phyloP scores from a whole-genome alignment of 2,797 vertebrate genomes.

The Tokudaia tokunoshimensis region DNA sequence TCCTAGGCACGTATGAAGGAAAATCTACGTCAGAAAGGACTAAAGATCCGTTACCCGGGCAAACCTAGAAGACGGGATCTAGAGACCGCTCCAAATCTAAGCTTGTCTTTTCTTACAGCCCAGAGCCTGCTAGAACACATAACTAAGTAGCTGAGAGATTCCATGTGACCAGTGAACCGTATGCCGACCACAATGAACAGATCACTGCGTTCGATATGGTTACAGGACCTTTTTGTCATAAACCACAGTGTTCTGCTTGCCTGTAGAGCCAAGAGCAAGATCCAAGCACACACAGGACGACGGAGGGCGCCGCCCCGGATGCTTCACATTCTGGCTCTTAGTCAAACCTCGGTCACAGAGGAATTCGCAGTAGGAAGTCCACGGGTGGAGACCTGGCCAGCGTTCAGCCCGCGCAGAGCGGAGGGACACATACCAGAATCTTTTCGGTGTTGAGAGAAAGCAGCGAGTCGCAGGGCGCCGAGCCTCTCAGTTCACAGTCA shows the following conservation, averaged over 20 bases:
- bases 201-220: neutral
- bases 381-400: neutral
- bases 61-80: neutral
- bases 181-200: neutral
- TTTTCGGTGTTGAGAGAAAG: constrained; percentile 97
- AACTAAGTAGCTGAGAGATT: neutral
- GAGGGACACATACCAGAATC: constrained; percentile 92
- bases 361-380: neutral
- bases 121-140: neutral
- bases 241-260: neutral
- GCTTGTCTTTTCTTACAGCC: neutral
- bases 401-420: neutral
- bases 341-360: neutral
- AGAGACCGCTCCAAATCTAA: neutral
- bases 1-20: neutral
- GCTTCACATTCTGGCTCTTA: neutral
- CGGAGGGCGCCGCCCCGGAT: neutral
- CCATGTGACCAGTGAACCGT: neutral
- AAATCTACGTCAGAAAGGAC: neutral
- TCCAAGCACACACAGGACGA: neutral
- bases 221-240: neutral
- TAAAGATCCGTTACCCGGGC: neutral
- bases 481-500: constrained; percentile 94
- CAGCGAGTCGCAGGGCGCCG: constrained; percentile 94
- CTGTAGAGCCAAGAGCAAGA: neutral